Evolutionary conservation across 2,888 invertebrate genomes (phyloP), one percentile per base, ranked within the genome.

Genomic region (Euzetes globulus): DNA sequence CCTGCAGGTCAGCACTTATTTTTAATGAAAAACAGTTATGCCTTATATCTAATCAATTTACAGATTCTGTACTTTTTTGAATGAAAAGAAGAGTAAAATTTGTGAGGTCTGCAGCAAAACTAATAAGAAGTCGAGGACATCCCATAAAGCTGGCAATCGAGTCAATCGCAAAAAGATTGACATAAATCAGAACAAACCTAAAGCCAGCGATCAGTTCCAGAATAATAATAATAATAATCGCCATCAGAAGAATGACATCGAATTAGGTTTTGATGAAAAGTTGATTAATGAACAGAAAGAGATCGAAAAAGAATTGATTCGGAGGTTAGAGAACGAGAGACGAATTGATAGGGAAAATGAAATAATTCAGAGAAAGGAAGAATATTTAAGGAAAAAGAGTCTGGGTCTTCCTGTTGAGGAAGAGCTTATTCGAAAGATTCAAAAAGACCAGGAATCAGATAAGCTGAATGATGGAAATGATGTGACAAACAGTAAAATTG

Each of bases 221-320:
- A 55, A 13, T 55, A 55, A 22, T 55, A 55, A 22, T 55, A 55
- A 55, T 55, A 55, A 55, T 22, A 55, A 55, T 11, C 4, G 9
- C 9, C 4, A 33, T 19, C 55, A 22, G 25, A 41, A 19, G 9
- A 68, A 29, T 68, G 17, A 41, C 4, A 68, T 29, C 4, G 19
- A 19, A 27, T 41, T 71, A n/a, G 72, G 41, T 29, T 65, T 77
- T 27, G 70, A 72, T 27, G 72, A 72, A 29, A 37, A 72, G 11
- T 63, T 76, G 22, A 58, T 76, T 33, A 27, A 33, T 33, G 74
- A 76, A 71, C 77, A 77, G 52, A 68, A 63, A 19, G 75, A 74
- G 50, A 65, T 77, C 55, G 77, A 77, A 76, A 70, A 75, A 60
- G 75, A 77, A 47, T 27, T 77, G 11, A n/a, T 50, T 17, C 71